Conservation (phyloP, 2,888 invertebrate species). For the Leptinotarsa haldemani region DNA sequence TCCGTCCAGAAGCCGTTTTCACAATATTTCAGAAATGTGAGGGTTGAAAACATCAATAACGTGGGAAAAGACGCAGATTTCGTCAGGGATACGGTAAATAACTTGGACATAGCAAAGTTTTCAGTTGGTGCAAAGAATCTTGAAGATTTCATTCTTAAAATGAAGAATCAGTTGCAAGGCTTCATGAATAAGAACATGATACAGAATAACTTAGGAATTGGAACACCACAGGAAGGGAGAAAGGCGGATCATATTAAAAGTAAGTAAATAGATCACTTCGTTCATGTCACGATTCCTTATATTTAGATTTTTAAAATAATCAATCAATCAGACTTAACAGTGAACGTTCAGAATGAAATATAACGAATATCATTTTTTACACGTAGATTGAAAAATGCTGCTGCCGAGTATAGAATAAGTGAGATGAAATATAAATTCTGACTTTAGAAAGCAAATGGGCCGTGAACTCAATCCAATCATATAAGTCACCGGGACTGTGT, state of each 20-base stretch:
- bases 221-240: background rate
- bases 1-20: background rate
- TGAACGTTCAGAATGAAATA: too few species aligned
- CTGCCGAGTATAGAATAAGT: too few species aligned
- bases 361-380: too few species aligned
- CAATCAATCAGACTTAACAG: too few species aligned
- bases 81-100: conserved; percentile 34
- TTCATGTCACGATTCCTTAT: too few species aligned
- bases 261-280: background rate
- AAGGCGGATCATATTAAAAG: background rate
- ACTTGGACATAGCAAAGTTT: conserved; percentile 42
- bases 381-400: too few species aligned
- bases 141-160: conserved; percentile 49
- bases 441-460: too few species aligned
- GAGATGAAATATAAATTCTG: too few species aligned
- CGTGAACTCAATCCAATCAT: too few species aligned
- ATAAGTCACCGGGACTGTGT: too few species aligned
- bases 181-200: conserved; percentile 35
- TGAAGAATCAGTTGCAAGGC: conserved; percentile 49
- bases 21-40: conserved; percentile 24
- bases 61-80: conserved; percentile 21
- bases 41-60: conserved; percentile 33
- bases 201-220: conserved; percentile 29
- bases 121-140: conserved; percentile 46
- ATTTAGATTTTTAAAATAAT: too few species aligned